Base-by-base conservation (phyloP, 1,140 invertebrate species). In the Whitmania pigra region DNA sequence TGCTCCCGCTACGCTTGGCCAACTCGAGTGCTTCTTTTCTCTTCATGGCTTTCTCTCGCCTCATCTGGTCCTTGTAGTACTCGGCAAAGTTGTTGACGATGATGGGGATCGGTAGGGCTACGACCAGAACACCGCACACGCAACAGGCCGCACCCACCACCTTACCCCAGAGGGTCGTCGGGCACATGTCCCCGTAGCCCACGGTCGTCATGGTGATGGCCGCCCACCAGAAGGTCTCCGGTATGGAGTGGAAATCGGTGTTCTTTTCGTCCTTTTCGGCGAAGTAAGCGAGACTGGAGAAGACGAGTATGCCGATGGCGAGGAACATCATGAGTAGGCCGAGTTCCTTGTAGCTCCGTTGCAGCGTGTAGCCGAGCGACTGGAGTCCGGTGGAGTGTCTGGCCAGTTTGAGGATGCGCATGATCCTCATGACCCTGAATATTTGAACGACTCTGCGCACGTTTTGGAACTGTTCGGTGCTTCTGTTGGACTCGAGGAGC, bases 11-110 rank as follows among this genome's bases (percentile, higher is more conserved):
- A 74, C 93, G 85, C 82, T 95, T 95, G 76, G 94, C 94, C 78
- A 93, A 87, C 84, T 95, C 73, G 9, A 76, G 60, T 55, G 92
- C 92, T 85, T 97, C 94, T 54, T 92, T 87, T 74, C 94, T 86
- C 84, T 97, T 97, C 73, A 97, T 87, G 73, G 94, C 94, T 85
- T 98, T 98, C 84, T 98, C 95, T 75, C 94, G 87, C 80, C 94
- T 87, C 94, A 97, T 97, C 88, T 97, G 94, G 84, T 97, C 97
- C 87, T 97, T 97, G 88, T 98, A 97, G 88, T 97, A 98, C 88
- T 97, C 94, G 57, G 82, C 82, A 75, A 83, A 83, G 77, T 83
- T 83, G 77, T 83, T 83, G 22, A 83, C 82, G 74, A 83, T 83
- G 70, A 83, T 83, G 49, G 82, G 82, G 89, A 98, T 97, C 86